phyloP scores from a whole-genome alignment of 2,888 invertebrate genomes.

The Drosophila planitibia region DNA sequence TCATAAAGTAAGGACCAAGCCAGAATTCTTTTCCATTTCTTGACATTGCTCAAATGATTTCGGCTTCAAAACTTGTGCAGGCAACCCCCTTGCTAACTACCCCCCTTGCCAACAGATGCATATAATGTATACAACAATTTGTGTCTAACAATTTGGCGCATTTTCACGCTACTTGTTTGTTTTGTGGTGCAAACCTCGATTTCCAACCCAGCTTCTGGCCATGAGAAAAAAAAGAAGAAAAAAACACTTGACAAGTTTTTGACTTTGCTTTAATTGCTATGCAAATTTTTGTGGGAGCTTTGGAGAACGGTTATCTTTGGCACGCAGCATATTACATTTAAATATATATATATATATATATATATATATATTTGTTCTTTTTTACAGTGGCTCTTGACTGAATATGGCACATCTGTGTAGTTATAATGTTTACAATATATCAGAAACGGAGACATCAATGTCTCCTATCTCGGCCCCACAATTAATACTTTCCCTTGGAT shows the following conservation, averaged over 20 bases:
- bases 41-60: conserved; percentile 75
- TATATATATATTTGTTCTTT: neutral
- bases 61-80: conserved; percentile 61
- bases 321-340: neutral
- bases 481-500: neutral
- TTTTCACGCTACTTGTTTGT: conserved; percentile 78
- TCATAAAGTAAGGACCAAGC: conserved; percentile 22
- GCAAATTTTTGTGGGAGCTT: conserved; percentile 57
- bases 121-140: conserved; percentile 74
- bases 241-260: conserved; percentile 66
- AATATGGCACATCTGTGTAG: neutral
- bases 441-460: neutral
- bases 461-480: neutral
- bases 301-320: neutral
- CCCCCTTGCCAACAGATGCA: conserved; percentile 40
- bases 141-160: conserved; percentile 78
- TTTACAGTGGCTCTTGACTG: neutral
- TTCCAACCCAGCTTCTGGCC: neutral
- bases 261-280: conserved; percentile 71
- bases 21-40: conserved; percentile 52
- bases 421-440: neutral
- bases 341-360: neutral
- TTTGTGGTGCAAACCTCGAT: conserved; percentile 18
- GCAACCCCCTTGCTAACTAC: neutral
- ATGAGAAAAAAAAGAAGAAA: neutral